A percentile compares a stretch with the other conserved stretches of the same genome.
Conservation (phyloP, 2,888 invertebrate genomes). For the Cantharis flavilabris region DNA sequence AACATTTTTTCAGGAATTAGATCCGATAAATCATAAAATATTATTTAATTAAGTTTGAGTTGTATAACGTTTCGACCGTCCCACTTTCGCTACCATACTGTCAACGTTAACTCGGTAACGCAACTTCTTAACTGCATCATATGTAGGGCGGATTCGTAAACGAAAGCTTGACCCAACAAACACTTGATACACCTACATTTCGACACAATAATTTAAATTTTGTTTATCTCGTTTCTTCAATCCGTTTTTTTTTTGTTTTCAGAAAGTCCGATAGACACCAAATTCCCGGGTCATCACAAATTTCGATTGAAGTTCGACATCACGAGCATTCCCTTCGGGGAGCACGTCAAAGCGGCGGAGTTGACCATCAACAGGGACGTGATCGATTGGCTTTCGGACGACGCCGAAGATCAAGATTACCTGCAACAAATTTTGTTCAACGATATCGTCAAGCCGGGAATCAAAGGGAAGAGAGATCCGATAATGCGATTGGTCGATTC, state of each 20-base stretch:
- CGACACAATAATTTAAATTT: conserved; percentile 6
- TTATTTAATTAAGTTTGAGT: conserved; percentile 31
- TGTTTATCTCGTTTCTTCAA: not conserved
- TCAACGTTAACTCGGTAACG: conserved; percentile 22
- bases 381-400: conserved; percentile 52
- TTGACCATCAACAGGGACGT: conserved; percentile 69
- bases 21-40: conserved; percentile 22
- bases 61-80: conserved; percentile 33
- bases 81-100: conserved; percentile 32
- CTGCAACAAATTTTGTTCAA: conserved; percentile 71
- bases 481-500: conserved; percentile 83
- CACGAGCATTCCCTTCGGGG: conserved; percentile 74
- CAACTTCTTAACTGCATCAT: conserved; percentile 17
- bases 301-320: conserved; percentile 85
- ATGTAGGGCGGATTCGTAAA: conserved; percentile 21
- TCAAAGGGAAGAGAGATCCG: conserved; percentile 66
- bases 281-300: conserved; percentile 73
- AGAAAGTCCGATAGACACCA: conserved; percentile 74
- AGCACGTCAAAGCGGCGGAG: conserved; percentile 82
- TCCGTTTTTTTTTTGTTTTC: conserved; percentile 49
- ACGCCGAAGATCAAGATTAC: conserved; percentile 45
- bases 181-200: conserved; percentile 22
- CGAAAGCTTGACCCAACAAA: conserved; percentile 24
- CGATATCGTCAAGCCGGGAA: conserved; percentile 77
- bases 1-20: not conserved